Conservation (phyloP, 2,888 invertebrate genomes). For the Himalopsyche tibetana region DNA sequence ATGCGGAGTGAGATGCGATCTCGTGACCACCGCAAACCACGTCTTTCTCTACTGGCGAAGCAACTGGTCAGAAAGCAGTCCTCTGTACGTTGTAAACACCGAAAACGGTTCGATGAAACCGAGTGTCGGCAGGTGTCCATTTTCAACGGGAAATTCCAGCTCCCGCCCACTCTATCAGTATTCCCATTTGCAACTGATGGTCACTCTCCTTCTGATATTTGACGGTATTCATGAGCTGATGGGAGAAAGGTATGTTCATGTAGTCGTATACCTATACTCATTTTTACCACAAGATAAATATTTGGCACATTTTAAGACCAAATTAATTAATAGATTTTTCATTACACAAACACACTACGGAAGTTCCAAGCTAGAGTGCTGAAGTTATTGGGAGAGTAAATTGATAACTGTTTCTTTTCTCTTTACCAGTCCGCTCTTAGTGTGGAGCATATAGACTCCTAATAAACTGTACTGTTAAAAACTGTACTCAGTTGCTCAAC, state of each 20-base stretch:
- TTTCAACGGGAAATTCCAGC: slow-evolving; percentile 54
- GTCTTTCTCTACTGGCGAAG: slow-evolving; percentile 71
- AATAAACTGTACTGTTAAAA: too few relatives aligned
- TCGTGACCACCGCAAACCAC: slow-evolving; percentile 71
- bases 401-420: too few relatives aligned
- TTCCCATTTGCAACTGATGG: slow-evolving; percentile 26
- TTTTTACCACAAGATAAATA: too few relatives aligned
- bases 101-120: slow-evolving; percentile 68
- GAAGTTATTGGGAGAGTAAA: too few relatives aligned
- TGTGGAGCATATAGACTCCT: too few relatives aligned
- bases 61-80: slow-evolving; percentile 60
- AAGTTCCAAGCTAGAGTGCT: too few relatives aligned
- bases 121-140: slow-evolving; percentile 70
- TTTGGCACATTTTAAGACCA: too few relatives aligned
- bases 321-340: too few relatives aligned
- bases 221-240: background rate
- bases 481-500: too few relatives aligned
- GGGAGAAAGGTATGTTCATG: background rate
- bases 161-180: slow-evolving; percentile 31
- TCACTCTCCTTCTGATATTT: background rate
- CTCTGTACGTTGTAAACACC: slow-evolving; percentile 69
- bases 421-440: too few relatives aligned
- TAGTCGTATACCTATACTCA: too few relatives aligned
- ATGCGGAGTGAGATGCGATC: slow-evolving; percentile 70
- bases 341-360: too few relatives aligned